Evolutionary conservation across 2,113 vertebrate genomes (phyloP).

Genomic region (Diadophis punctatus): DNA sequence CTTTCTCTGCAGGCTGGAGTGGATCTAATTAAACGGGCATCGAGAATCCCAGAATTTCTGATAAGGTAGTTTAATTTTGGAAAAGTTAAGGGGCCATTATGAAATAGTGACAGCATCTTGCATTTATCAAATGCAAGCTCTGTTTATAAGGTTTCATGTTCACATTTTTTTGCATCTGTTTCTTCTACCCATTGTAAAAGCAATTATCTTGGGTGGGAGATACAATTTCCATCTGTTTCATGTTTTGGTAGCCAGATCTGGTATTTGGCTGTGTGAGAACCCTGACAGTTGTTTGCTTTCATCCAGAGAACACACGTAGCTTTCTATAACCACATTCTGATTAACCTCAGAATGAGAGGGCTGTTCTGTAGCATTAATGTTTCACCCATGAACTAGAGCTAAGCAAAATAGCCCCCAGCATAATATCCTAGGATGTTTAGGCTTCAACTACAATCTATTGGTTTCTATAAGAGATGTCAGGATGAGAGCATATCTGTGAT

Average conservation of each 20-base stretch:
- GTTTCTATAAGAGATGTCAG: constrained; percentile 1
- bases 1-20: background rate
- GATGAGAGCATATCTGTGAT: background rate
- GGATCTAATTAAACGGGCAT: background rate
- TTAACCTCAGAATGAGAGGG: background rate
- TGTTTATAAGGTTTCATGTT: background rate
- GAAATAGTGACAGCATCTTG: background rate
- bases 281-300: background rate
- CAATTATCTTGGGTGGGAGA: background rate
- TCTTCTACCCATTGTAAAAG: background rate
- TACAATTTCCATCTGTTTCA: background rate
- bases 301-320: background rate
- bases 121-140: background rate
- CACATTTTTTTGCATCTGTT: background rate
- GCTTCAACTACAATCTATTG: background rate
- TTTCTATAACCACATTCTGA: constrained; percentile 7
- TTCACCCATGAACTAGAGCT: background rate
- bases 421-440: background rate
- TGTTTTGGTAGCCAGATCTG: background rate
- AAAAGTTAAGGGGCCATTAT: background rate
- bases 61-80: background rate
- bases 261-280: background rate
- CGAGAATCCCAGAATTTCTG: background rate
- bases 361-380: background rate
- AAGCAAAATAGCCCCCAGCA: background rate